phyloP scores from a whole-genome alignment of 2,888 invertebrate species.

The Cordilura impudica region DNA sequence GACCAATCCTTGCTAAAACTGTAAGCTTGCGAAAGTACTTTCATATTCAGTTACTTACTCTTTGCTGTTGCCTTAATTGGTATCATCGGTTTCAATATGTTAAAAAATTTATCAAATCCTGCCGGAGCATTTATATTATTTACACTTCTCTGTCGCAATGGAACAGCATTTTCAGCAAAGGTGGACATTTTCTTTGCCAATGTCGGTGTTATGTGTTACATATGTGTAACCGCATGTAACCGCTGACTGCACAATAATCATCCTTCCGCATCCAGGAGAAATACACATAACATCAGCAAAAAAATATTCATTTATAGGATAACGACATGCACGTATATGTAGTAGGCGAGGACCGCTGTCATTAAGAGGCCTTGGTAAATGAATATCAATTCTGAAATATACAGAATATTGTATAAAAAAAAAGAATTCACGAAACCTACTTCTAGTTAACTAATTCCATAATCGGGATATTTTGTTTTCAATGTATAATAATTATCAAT shows the following conservation, averaged over 20 bases:
- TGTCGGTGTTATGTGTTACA: slow-evolving; percentile 80
- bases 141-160: slow-evolving; percentile 80
- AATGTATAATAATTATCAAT: slow-evolving; percentile 80
- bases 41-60: no score
- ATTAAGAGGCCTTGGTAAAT: no score
- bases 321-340: slow-evolving; percentile 78
- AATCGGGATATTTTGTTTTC: slow-evolving; percentile 80
- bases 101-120: no score
- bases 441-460: slow-evolving; percentile 46
- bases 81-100: slow-evolving; percentile 80
- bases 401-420: neutral
- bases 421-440: slow-evolving; percentile 1
- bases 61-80: slow-evolving; percentile 81
- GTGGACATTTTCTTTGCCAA: slow-evolving; percentile 80
- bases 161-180: slow-evolving; percentile 80
- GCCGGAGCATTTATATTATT: slow-evolving; percentile 81
- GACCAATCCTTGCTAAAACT: no score
- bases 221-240: slow-evolving; percentile 79
- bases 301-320: slow-evolving; percentile 77
- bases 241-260: slow-evolving; percentile 80
- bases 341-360: slow-evolving; percentile 78
- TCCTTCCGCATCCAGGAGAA: slow-evolving; percentile 79
- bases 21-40: no score
- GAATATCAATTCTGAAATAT: slow-evolving; percentile 57
- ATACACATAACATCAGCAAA: slow-evolving; percentile 79